Evolutionary conservation across 2,113 vertebrate species (phyloP), one percentile per base, ranked within the genome.

Genomic region (Spheniscus mendiculus): DNA sequence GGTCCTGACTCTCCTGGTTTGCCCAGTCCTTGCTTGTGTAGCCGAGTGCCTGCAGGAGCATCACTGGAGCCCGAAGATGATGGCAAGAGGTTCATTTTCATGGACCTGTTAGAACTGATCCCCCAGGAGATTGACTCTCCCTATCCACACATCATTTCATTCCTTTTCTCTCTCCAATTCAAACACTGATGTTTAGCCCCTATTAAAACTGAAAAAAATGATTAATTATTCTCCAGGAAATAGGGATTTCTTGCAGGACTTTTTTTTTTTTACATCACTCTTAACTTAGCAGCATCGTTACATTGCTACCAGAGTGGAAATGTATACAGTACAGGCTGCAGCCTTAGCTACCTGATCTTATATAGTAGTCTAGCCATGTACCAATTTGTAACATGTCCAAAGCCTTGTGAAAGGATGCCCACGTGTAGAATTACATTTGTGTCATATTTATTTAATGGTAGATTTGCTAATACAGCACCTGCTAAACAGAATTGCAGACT

Each of bases 401-500:
- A 92, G 61, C 45, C 76, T 89, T 81, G 90, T 86, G 92, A 88
- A 66, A 87, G 59, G 80, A 89, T 50, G 86, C n/a, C 40, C 67
- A 67, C 0, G 63, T 87, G 80, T 89, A 95, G 81, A 87, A 87
- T 96, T 97, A 96, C 96, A 44, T 73, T 58, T 61, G 83, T 87
- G 87, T 94, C 90, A 91, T 95, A 91, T 94, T 96, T 97, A 95
- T 97, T 97, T 97, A 96, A 97, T 93, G 96, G 84, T 29, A 65
- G 77, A 82, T 92, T 77, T 91, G 72, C 92, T 91, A 95, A 82
- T 93, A 81, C 80, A 95, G 85, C 72, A 78, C 52, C 47, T 63
- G 36, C 80, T 81, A 21, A 63, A 61, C 36, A 93, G 90, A 95
- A 83, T 29, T 47, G 83, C 61, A 89, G 73, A 30, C 44, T 76